These are phyloP conservation scores for Lota lota DNA, from an alignment of 2,113 vertebrate species.

Conservation along the genomic window DNA sequence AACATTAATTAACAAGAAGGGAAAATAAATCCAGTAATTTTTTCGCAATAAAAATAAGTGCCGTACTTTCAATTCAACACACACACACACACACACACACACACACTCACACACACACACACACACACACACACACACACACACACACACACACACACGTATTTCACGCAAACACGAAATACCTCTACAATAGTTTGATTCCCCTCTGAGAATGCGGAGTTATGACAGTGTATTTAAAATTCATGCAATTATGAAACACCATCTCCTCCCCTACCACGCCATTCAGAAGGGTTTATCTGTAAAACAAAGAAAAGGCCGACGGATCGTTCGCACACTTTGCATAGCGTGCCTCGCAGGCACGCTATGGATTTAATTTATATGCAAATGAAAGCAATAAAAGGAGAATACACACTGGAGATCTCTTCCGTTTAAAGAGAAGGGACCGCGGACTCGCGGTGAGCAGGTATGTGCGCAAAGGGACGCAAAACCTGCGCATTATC, in stretches of 20 bases:
- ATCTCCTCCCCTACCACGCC: conserved; percentile 51
- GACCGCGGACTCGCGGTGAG: too few species aligned
- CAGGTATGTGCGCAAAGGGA: background rate
- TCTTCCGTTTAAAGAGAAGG: conserved; percentile 74
- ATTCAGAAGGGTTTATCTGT: conserved; percentile 81
- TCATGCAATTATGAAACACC: conserved; percentile 88
- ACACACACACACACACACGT: too few species aligned
- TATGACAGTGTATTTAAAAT: conserved; percentile 76
- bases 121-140: too few species aligned
- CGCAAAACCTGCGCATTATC: conserved; percentile 29
- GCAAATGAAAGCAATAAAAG: conserved; percentile 98
- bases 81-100: too few species aligned
- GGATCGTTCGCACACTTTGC: conserved; percentile 84
- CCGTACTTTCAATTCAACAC: too few species aligned
- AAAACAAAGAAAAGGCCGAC: conserved; percentile 89
- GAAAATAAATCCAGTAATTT: too few species aligned
- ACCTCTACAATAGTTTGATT: conserved; percentile 20
- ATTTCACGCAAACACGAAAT: too few species aligned
- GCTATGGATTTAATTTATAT: conserved; percentile 99
- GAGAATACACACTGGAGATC: conserved; percentile 89
- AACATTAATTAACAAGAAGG: too few species aligned
- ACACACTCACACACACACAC: too few species aligned
- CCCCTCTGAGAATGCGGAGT: conserved; percentile 63
- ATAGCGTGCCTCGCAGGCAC: conserved; percentile 91
- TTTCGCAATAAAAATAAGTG: too few species aligned